A percentile compares a stretch with the other conserved stretches of the same genome.
These are phyloP conservation scores for Xenopus tropicalis DNA, from an alignment of 2,113 vertebrate genomes.

Conservation along the genomic window DNA sequence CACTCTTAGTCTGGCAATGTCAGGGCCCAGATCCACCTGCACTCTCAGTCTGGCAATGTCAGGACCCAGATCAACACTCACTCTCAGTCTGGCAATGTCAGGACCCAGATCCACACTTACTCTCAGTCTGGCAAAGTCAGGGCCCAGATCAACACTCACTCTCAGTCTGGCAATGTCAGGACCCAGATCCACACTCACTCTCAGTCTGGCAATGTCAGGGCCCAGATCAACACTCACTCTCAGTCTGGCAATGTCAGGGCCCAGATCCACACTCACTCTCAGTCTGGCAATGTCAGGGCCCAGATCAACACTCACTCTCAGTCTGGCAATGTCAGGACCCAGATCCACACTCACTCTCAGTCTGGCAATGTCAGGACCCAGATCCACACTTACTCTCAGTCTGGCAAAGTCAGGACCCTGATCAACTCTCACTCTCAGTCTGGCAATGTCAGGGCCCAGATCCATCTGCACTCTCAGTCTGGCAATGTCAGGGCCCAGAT, in stretches of 20 bases:
- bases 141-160: not conserved
- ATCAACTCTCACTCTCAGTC: not conserved
- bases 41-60: not conserved
- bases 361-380: not conserved
- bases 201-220: not conserved
- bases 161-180: not conserved
- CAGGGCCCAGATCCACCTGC: not conserved
- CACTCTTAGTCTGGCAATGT: too few relatives aligned
- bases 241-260: not conserved
- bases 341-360: not conserved
- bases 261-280: not conserved
- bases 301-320: not conserved
- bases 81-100: too few relatives aligned
- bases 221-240: not conserved
- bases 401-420: not conserved
- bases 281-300: not conserved
- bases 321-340: not conserved
- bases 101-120: too few relatives aligned
- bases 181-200: too few relatives aligned
- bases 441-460: not conserved
- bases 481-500: not conserved
- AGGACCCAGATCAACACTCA: not conserved
- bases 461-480: not conserved
- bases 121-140: not conserved
- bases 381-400: not conserved